Conservation (phyloP, 2,888 invertebrate genomes). For the Drosophila flavopinicola region DNA sequence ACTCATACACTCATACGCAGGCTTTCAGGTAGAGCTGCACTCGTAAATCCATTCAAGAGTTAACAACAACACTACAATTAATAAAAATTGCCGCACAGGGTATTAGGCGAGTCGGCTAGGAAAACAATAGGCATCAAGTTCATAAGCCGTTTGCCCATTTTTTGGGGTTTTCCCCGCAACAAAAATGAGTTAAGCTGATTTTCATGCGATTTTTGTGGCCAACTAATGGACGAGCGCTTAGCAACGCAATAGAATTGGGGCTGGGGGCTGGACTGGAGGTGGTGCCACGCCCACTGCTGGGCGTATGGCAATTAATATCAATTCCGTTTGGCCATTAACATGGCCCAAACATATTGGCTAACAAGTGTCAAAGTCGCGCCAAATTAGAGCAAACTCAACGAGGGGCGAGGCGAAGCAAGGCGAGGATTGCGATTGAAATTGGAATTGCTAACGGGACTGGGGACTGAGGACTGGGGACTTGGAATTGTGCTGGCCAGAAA, state of each 20-base stretch:
- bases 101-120: constrained; percentile 20
- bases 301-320: constrained; percentile 71
- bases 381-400: constrained; percentile 75
- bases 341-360: constrained; percentile 76
- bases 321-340: constrained; percentile 77
- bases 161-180: constrained; percentile 16
- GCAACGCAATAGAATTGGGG: constrained; percentile 26
- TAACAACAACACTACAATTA: constrained; percentile 4
- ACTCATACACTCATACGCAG: not conserved
- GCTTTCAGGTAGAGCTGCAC: constrained; percentile 31
- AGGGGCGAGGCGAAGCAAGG: constrained; percentile 22
- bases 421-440: constrained; percentile 32
- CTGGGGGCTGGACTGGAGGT: too few relatives aligned
- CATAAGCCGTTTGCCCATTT: constrained; percentile 49
- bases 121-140: constrained; percentile 27
- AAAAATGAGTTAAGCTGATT: constrained; percentile 75
- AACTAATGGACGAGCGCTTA: constrained; percentile 52
- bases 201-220: constrained; percentile 50
- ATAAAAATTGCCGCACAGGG: not conserved
- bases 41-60: constrained; percentile 4
- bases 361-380: constrained; percentile 80
- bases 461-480: constrained; percentile 8
- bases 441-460: constrained; percentile 11
- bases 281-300: constrained; percentile 59
- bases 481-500: constrained; percentile 14